Evolutionary conservation across 2,797 vertebrate species (phyloP).

Genomic region (Xiphophorus birchmanni): DNA sequence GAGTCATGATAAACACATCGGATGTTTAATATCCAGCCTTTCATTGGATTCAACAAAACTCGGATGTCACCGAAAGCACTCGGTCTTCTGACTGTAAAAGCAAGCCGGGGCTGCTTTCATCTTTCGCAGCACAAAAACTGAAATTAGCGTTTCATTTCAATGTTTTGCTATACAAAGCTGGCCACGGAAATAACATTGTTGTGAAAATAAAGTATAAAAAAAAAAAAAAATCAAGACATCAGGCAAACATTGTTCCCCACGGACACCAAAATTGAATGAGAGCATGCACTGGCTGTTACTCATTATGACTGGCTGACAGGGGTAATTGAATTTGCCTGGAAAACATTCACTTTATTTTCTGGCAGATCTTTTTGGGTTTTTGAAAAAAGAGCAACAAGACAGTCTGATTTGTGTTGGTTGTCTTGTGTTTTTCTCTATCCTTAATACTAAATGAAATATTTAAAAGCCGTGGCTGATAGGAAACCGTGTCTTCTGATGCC

Average conservation of each 20-base stretch:
- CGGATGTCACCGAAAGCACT: conserved; percentile 39
- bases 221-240: conserved; percentile 54
- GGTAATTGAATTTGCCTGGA: conserved; percentile 73
- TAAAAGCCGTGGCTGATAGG: conserved; percentile 9
- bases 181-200: conserved; percentile 63
- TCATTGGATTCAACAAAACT: conserved; percentile 48
- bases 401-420: conserved; percentile 7
- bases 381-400: conserved; percentile 20
- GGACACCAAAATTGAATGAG: conserved; percentile 77
- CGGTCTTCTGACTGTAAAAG: conserved; percentile 47
- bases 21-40: conserved; percentile 48
- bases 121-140: conserved; percentile 54
- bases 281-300: conserved; percentile 74
- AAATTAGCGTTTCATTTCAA: conserved; percentile 73
- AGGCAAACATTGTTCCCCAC: conserved; percentile 64
- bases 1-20: conserved; percentile 25
- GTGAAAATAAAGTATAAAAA: conserved; percentile 20
- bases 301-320: conserved; percentile 71
- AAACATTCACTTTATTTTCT: conserved; percentile 68
- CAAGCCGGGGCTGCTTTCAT: conserved; percentile 60
- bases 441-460: conserved; percentile 31
- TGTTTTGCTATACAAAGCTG: conserved; percentile 67
- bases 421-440: conserved; percentile 17
- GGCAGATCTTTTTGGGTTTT: conserved; percentile 42
- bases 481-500: conserved; percentile 5